Base-by-base conservation (phyloP, 2,113 vertebrate species). In the Actinemys pallida region DNA sequence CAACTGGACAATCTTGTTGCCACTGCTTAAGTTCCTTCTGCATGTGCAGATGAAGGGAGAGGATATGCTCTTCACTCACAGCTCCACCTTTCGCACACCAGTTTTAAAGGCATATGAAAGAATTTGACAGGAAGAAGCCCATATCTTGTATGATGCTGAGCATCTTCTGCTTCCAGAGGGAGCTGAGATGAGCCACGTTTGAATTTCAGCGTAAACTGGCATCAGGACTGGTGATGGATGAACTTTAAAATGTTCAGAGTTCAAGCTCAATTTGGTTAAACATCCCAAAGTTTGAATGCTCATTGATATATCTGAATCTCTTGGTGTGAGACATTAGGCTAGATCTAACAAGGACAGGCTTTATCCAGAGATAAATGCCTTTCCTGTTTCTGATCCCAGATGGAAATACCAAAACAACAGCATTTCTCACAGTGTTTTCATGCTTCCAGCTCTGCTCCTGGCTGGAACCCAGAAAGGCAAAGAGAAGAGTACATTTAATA, bases 21-120 rank as follows among this genome's bases (percentile, higher is more conserved):
- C 65, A 72, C 69, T 39, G 19, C 20, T 42, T 75, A n/a, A 22
- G 19, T 75, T 75, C 49, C 13, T 39, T 47, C 62, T 78, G 62
- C 57, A 87, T 90, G 81, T 42, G 6, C 78, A 85, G 45, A 88
- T 79, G 86, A 59, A 90, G 13, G 29, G n/a, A 88, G 25, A 8
- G 39, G 9, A 52, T 80, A 92, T 86, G 25, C 81, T 8, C 88
- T 56, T 86, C 42, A 57, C 62, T 83, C 49, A 10, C n/a, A 84
- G 53, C 27, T 19, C 79, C 79, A 39, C 42, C 54, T 84, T 31
- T 83, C 35, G 82, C n/a, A 78, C 53, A 72, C 59, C 17, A 45
- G 83, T 35, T 45, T 10, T 42, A 54, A 89, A 72, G 56, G 62
- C 56, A 62, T 78, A 81, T 35, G 14, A 86, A 92, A 86, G 17